These are phyloP conservation scores for Therioaphis trifolii DNA, from an alignment of 2,888 invertebrate species.

Conservation along the genomic window DNA sequence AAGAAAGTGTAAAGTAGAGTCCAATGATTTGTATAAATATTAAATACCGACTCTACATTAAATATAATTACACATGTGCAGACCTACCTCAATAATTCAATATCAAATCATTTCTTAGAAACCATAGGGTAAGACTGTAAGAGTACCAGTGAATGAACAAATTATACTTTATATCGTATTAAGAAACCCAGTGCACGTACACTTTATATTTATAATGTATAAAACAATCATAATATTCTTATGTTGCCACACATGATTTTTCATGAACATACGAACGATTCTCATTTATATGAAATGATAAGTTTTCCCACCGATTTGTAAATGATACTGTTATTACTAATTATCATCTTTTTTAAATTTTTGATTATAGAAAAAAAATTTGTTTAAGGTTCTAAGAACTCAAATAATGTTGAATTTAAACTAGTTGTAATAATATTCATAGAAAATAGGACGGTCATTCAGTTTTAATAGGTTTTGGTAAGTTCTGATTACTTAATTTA, in stretches of 20 bases:
- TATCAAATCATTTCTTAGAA: too few relatives aligned
- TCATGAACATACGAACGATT: neutral
- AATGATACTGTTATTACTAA: neutral
- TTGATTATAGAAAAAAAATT: neutral
- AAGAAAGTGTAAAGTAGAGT: too few relatives aligned
- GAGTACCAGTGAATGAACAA: conserved; percentile 4
- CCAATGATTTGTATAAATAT: too few relatives aligned
- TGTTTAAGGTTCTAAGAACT: neutral
- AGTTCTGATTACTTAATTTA: conserved; percentile 7
- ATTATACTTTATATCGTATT: conserved; percentile 4
- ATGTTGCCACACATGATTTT: neutral
- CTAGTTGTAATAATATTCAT: neutral
- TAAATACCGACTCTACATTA: too few relatives aligned
- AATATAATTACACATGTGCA: too few relatives aligned
- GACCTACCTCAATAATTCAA: too few relatives aligned
- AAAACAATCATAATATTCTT: conserved; percentile 1
- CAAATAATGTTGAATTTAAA: neutral
- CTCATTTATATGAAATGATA: conserved; percentile 3
- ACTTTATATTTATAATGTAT: conserved; percentile 6
- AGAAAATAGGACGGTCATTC: neutral
- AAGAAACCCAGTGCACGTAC: conserved; percentile 16
- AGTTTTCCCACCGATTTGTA: conserved; percentile 16
- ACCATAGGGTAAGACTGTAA: too few relatives aligned
- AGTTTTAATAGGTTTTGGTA: neutral
- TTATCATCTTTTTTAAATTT: conserved; percentile 13